Base-by-base conservation (phyloP, 2,113 vertebrate species). In the Dascyllus trimaculatus region DNA sequence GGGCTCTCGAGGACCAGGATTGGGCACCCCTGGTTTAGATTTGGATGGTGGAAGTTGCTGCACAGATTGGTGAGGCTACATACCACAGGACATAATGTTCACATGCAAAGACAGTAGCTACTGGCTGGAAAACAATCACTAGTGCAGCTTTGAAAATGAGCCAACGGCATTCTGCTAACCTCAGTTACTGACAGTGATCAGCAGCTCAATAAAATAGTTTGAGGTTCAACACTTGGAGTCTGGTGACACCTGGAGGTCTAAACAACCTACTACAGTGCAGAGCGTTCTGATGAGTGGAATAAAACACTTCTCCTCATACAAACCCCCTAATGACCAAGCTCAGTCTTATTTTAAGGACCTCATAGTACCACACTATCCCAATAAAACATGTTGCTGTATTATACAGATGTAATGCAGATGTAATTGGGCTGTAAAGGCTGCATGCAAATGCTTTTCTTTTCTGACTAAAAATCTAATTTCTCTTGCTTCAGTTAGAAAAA, bases 161-260 rank as follows among this genome's bases (percentile, higher is more conserved):
- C 29, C 43, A 46, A 40, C 4, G 46, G 14, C 24, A 24, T 19
- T 11, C 40, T 11, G 15, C 11, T 38, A 25, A 18, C 29, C 62
- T 18, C 25, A 7, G 5, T 35, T 11, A 40, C 9, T 48, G 35
- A 22, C 3, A 14, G 25, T 11, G 19, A 25, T 46, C 21, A 40
- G 11, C 18, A 49, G 32, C 32, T 7, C 1, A 10, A 49, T 60
- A 1, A 5, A 78, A 4, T 4, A 15, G 9, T 2, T 0, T 5
- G 18, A 67, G 25, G n/a, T 8, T 56, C 6, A 19, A 68, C 5
- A 57, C 25, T 0, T 64, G 63, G 79, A 32, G 24, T 86, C 3
- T 68, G 54, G 49, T 59, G 88, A 67, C 90, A 84, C 38, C 90
- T 87, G 29, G 72, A 6, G 90, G 75, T 76, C 3, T 8, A 22